phyloP scores from a whole-genome alignment of 2,797 vertebrate species.

The Acrossocheilus fasciatus region DNA sequence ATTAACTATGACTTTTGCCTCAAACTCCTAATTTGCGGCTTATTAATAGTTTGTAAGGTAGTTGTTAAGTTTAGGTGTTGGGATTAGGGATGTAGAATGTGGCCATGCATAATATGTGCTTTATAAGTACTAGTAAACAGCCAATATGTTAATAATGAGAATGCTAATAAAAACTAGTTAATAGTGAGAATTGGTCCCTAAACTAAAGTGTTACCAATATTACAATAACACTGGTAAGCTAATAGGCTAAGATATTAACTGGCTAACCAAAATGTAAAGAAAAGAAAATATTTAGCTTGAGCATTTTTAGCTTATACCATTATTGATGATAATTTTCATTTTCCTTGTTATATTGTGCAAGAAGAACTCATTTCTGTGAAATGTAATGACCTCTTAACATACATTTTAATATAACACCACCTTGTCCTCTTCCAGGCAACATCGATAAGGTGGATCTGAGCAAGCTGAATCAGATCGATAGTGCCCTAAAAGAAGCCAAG shows the following conservation, averaged over 20 bases:
- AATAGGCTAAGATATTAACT: neutral
- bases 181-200: too few species aligned
- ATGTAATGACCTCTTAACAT: neutral
- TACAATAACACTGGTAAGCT: neutral
- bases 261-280: neutral
- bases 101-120: too few species aligned
- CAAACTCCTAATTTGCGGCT: too few species aligned
- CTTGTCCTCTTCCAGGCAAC: constrained; percentile 79
- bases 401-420: neutral
- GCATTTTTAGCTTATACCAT: neutral
- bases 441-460: constrained; percentile 94
- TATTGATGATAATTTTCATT: neutral
- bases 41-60: too few species aligned
- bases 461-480: constrained; percentile 91
- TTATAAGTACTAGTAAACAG: too few species aligned
- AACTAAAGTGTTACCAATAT: neutral
- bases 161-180: too few species aligned
- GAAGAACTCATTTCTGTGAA: neutral
- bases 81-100: too few species aligned
- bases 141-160: too few species aligned
- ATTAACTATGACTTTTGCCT: too few species aligned
- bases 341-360: neutral
- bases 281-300: neutral
- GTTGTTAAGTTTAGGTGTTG: too few species aligned
- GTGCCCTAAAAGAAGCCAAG: constrained; percentile 87